phyloP scores from a whole-genome alignment of 2,888 invertebrate genomes.

The Lithophane leautieri region DNA sequence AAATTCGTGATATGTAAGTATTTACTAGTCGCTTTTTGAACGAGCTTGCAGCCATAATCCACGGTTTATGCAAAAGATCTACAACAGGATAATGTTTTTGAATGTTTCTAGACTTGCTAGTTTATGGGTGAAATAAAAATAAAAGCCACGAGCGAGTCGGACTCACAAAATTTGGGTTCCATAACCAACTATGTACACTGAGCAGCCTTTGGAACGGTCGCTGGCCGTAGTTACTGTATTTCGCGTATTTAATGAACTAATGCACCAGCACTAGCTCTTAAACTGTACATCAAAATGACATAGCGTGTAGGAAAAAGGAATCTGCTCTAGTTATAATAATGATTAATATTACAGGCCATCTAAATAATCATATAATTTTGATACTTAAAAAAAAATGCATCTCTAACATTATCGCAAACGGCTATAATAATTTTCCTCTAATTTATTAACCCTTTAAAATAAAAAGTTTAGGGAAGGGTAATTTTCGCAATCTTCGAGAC shows the following conservation, averaged over 20 bases:
- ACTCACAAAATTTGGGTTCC: background rate
- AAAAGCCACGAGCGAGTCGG: no score
- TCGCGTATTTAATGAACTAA: background rate
- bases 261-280: background rate
- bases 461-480: no score
- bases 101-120: background rate
- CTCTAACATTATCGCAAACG: no score
- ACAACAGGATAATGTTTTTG: background rate
- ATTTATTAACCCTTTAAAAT: no score
- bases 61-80: background rate
- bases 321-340: no score
- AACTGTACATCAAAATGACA: background rate
- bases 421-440: no score
- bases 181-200: background rate
- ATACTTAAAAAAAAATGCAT: no score
- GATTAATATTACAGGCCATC: background rate
- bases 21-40: background rate
- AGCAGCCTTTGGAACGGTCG: background rate
- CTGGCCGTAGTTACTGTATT: background rate
- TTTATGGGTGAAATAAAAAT: constrained; percentile 8
- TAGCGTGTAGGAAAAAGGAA: no score
- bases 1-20: constrained; percentile 10
- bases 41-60: constrained; percentile 2
- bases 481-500: background rate
- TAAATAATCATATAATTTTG: no score